Base-by-base conservation (phyloP, 2,888 invertebrate species). In the Polietes domitor region DNA sequence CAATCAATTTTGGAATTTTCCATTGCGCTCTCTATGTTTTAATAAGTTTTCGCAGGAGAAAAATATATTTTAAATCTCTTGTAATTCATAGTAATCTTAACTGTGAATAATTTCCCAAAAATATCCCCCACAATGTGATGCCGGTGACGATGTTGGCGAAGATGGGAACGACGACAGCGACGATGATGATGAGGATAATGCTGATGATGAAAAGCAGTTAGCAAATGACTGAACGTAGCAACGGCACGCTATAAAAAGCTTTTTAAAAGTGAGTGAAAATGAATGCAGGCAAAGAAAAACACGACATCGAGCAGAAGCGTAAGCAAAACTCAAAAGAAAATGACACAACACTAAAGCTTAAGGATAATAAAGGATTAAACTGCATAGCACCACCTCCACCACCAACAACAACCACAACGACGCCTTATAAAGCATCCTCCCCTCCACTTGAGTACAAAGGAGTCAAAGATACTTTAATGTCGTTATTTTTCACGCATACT, bases 321-420 rank as follows among this genome's bases (percentile, higher is more conserved):
- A 65, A 65, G 21, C 9, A n/a, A 43, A 61, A 26, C 32, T 75
- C 26, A 61, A 82, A 82, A 65, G 47, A 47, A 75, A 75, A 75
- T 79, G 55, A 41, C 50, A 63, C 68, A 76, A 80, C 53, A 74
- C 71, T 80, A 71, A 74, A 80, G 71, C 65, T 77, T 55, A 65
- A 75, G 63, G 71, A 83, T 77, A 75, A 74, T 77, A 83, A 71
- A 83, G 75, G 75, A 61, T 65, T 71, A 71, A 53, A 75, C 65
- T 65, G 65, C 37, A 65, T 0, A 37, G 19, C 37, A n/a, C n/a
- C n/a, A n/a, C n/a, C n/a, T n/a, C n/a, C n/a, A n/a, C n/a, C n/a
- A n/a, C n/a, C n/a, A 32, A n/a, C 61, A 28, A 12, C 17, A 65
- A 17, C 32, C 1, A 32, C 26, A 28, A 17, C 28, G 32, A 32